These are phyloP conservation scores for Drosophila lacteicornis DNA, from an alignment of 1,140 invertebrate species.

Conservation along the genomic window DNA sequence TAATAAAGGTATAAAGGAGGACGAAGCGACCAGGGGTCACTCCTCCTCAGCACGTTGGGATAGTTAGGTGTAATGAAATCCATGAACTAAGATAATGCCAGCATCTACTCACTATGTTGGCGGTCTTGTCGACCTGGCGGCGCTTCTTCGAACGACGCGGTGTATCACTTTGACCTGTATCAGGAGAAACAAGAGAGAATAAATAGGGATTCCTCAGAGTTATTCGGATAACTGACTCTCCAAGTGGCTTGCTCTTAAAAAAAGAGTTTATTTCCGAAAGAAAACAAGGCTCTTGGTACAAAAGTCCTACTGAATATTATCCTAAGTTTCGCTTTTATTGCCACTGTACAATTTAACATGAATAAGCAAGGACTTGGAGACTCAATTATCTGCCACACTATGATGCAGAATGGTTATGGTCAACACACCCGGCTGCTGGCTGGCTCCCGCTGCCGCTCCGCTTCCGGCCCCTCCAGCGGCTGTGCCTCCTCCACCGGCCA, in stretches of 20 bases:
- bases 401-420: conserved; percentile 60
- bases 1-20: not conserved
- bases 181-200: not conserved
- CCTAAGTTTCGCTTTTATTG: conserved; percentile 20
- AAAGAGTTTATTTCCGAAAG: not conserved
- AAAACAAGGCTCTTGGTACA: not conserved
- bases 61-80: conserved; percentile 36
- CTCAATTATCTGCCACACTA: conserved; percentile 19
- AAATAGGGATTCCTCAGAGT: not conserved
- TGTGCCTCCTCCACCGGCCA: conserved; percentile 14
- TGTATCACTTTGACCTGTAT: conserved; percentile 79
- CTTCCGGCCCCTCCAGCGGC: conserved; percentile 22
- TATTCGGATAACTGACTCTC: not conserved
- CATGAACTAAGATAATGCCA: conserved; percentile 52
- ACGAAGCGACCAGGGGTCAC: conserved; percentile 21
- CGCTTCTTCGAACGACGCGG: conserved; percentile 83
- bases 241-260: conserved; percentile 4
- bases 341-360: conserved; percentile 36
- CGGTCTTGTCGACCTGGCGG: conserved; percentile 78
- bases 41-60: conserved; percentile 59
- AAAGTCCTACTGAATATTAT: not conserved
- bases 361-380: conserved; percentile 11
- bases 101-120: conserved; percentile 84
- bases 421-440: conserved; percentile 61
- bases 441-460: conserved; percentile 29